Base-by-base conservation (phyloP, 2,113 vertebrate species). In the Montifringilla adamsi region DNA sequence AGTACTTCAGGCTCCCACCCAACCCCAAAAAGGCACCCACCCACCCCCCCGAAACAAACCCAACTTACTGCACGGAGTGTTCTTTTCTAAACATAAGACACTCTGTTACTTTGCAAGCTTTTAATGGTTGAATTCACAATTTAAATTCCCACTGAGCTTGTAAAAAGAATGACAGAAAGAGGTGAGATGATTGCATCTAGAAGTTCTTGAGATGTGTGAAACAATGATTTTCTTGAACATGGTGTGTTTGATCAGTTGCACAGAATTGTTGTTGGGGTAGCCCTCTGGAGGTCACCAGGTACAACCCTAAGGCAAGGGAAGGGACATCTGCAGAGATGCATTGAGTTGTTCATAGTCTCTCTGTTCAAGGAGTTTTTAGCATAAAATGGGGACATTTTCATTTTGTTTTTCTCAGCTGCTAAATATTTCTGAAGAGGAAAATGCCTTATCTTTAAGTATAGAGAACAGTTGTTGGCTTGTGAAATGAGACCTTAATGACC, bases 31-130 rank as follows among this genome's bases (percentile, higher is more conserved):
- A 79, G 18, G 24, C 23, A 28, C 7, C 37, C 15, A 3, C 3
- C 5, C 31, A 9, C 6, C 3, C 5, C 6, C 7, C 0, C 39
- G 0, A 59, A 91, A 49, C 4, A 11, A 67, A 39, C 39, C 3
- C 15, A 66, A 49, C 27, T 88, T 52, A 75, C 23, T 86, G 21
- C 76, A 74, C 8, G 11, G 23, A 67, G 24, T 56, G 33, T 67
- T 60, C 15, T 79, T 86, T 86, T 37, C 17, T 87, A 52, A 76
- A 33, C 24, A 3, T 68, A 50, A 62, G 27, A 31, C 9, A 46
- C 50, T 13, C 5, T 4, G 3, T 84, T 77, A 47, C 33, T 90
- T 92, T 13, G 15, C 26, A 63, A 73, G 13, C 10, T 80, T 53
- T 70, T n/a, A 56, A 27, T 86, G 7, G 16, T 60, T 80, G n/a